A percentile compares a stretch with the other conserved stretches of the same genome.
These are phyloP conservation scores for Sarcophaga variegata DNA, from an alignment of 2,888 invertebrate genomes.

Conservation along the genomic window DNA sequence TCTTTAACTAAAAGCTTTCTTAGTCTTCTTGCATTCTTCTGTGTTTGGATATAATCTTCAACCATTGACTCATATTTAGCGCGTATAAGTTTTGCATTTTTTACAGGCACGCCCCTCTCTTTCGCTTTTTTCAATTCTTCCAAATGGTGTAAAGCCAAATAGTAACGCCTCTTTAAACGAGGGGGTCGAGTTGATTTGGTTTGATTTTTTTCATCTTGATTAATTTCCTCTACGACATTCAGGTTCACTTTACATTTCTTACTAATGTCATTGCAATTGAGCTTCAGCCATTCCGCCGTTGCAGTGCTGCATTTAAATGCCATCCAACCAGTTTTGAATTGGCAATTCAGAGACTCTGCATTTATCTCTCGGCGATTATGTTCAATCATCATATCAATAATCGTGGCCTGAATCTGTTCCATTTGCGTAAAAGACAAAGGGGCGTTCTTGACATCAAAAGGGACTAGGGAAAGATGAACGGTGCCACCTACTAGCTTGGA, in stretches of 20 bases:
- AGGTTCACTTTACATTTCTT: constrained; percentile 8
- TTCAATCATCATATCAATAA: neutral
- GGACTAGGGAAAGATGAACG: neutral
- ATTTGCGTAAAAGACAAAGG: neutral
- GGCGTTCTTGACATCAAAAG: neutral
- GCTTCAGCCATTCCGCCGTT: neutral
- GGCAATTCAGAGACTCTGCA: neutral
- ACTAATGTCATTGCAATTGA: neutral
- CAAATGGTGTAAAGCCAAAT: too few relatives aligned
- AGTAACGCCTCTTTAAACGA: too few relatives aligned
- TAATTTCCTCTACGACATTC: constrained; percentile 31
- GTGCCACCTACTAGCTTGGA: neutral
- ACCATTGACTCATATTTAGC: too few relatives aligned
- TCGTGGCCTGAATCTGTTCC: neutral
- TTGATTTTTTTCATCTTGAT: neutral
- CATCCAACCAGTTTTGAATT: constrained; percentile 32
- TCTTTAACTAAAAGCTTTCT: too few relatives aligned
- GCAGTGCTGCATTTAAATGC: neutral
- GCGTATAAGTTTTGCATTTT: too few relatives aligned
- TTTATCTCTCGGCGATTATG: neutral
- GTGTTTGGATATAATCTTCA: too few relatives aligned
- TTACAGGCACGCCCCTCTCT: too few relatives aligned
- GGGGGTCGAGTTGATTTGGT: neutral
- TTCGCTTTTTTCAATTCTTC: too few relatives aligned
- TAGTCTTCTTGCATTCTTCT: too few relatives aligned